These are phyloP conservation scores for Scylla paramamosain DNA, from an alignment of 1,140 invertebrate genomes.

Conservation along the genomic window DNA sequence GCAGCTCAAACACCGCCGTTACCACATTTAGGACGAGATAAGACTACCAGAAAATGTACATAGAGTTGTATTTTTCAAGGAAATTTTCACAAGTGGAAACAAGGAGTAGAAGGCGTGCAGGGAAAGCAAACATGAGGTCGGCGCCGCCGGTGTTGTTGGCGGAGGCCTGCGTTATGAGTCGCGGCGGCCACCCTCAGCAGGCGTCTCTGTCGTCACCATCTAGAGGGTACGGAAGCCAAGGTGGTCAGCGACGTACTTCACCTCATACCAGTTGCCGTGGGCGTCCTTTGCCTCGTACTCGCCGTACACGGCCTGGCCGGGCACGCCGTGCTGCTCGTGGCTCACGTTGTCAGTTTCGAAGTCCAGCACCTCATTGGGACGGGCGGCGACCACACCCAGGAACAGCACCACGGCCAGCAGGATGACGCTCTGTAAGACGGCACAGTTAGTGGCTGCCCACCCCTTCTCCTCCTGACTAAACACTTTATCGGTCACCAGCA, in stretches of 20 bases:
- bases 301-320: slow-evolving; percentile 61
- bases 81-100: too few relatives aligned
- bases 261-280: slow-evolving; percentile 61
- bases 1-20: too few relatives aligned
- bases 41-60: too few relatives aligned
- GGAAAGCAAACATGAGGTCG: too few relatives aligned
- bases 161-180: too few relatives aligned
- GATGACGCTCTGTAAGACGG: neutral
- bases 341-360: slow-evolving; percentile 57
- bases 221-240: slow-evolving; percentile 60
- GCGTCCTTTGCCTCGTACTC: slow-evolving; percentile 58
- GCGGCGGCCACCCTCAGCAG: too few relatives aligned
- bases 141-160: too few relatives aligned
- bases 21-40: too few relatives aligned
- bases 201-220: neutral
- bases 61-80: too few relatives aligned
- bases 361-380: slow-evolving; percentile 59
- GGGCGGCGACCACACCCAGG: slow-evolving; percentile 35
- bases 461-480: neutral
- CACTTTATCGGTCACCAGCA: neutral
- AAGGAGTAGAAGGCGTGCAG: too few relatives aligned
- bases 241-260: slow-evolving; percentile 73
- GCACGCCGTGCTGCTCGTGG: slow-evolving; percentile 68
- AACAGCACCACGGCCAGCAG: slow-evolving; percentile 31
- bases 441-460: too few relatives aligned